These are phyloP conservation scores for Anastrepha obliqua DNA, from an alignment of 1,140 invertebrate genomes.

Conservation along the genomic window DNA sequence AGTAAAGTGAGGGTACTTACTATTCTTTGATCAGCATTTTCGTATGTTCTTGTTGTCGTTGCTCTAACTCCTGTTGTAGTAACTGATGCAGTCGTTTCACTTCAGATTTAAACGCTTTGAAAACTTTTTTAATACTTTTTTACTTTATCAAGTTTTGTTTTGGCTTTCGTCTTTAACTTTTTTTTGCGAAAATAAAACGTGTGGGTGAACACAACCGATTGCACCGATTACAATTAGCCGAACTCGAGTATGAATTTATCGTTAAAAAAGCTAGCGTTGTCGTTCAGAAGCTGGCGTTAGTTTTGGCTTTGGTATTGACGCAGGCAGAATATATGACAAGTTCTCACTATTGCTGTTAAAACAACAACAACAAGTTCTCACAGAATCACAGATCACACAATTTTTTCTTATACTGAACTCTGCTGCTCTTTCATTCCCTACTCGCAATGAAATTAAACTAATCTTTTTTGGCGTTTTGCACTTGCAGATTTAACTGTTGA, in stretches of 20 bases:
- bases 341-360: too few relatives aligned
- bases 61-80: background rate
- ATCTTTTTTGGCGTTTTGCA: background rate
- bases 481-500: too few relatives aligned
- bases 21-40: conserved; percentile 50
- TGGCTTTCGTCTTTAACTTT: background rate
- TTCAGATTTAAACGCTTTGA: background rate
- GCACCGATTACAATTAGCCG: background rate
- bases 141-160: background rate
- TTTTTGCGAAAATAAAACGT: background rate
- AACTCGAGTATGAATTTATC: conserved; percentile 13
- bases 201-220: background rate
- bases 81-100: background rate
- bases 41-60: conserved; percentile 4
- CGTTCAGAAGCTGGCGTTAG: background rate
- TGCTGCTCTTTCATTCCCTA: background rate
- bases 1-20: background rate
- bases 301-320: conserved; percentile 25
- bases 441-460: background rate
- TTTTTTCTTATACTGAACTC: background rate
- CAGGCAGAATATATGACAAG: background rate
- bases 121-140: conserved; percentile 19
- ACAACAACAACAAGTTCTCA: conserved; percentile 10
- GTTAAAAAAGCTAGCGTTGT: background rate
- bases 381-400: conserved; percentile 10